Base-by-base conservation (phyloP, 2,797 vertebrate genomes). In the Meda fulgida region DNA sequence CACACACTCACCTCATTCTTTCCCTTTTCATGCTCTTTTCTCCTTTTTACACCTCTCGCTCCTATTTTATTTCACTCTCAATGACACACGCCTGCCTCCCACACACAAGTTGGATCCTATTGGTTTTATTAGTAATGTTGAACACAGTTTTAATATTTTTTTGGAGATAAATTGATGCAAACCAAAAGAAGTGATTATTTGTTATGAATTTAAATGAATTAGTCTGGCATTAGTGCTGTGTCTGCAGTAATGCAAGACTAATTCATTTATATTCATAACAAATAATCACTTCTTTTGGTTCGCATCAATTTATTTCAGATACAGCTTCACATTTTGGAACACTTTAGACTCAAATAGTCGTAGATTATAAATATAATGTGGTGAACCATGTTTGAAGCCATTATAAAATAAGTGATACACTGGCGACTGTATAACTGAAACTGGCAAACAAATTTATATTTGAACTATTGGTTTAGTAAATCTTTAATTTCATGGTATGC, bases 61-160 rank as follows among this genome's bases (percentile, higher is more conserved):
- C n/a, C 38, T 29, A 14, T 60, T 55, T 76, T n/a, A 19, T 72
- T 72, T 71, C 60, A 18, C n/a, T 72, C 23, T 84, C 31, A 71
- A n/a, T 72, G n/a, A 84, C 80, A 87, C 85, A 89, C 93, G 93
- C 93, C 92, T 92, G 55, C 89, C 87, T 91, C 85, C 84, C 85
- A 83, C 80, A 85, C 93, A 91, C 92, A 90, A 88, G 88, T 91
- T 93, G 91, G 93, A 94, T 93, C 93, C 93, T 58, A 40, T 7
- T 38, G 34, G 36, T 26, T 63, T 63, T 63, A n/a, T 78, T 21
- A 78, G 29, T 21, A 19, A 63, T 63, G n/a, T 38, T 38, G 29
- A 31, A 29, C 53, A 48, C 26, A 31, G 1, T 51, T 55, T 55
- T 23, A 21, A 23, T 10, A n/a, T 11, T 55, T 11, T 58, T n/a